Percentiles rank a stretch among this genome's conserved stretches.
Conservation (phyloP, 2,113 vertebrate genomes). For the Misgurnus anguillicaudatus region DNA sequence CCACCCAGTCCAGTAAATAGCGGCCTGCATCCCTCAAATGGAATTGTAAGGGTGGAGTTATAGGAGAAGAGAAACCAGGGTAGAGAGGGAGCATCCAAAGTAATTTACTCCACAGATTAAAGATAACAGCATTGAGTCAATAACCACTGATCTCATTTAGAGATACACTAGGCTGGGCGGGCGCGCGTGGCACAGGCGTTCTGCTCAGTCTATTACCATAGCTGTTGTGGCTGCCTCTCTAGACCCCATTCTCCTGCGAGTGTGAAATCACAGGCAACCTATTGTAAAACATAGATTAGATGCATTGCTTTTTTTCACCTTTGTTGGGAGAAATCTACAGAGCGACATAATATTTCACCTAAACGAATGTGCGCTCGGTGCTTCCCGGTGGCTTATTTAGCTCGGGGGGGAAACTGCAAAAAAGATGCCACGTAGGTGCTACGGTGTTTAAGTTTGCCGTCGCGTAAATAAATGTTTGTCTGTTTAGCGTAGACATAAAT, state of each 20-base stretch:
- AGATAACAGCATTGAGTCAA: constrained; percentile 77
- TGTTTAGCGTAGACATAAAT: not conserved
- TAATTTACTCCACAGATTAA: constrained; percentile 75
- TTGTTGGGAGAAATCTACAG: constrained; percentile 48
- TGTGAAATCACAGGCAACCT: constrained; percentile 53
- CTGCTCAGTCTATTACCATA: constrained; percentile 61
- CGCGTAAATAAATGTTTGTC: constrained; percentile 4
- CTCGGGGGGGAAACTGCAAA: not conserved
- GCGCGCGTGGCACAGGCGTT: constrained; percentile 42
- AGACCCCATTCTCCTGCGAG: constrained; percentile 53
- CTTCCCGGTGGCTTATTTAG: not conserved
- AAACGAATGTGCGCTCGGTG: constrained; percentile 42
- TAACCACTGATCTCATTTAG: constrained; percentile 79
- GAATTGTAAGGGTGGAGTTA: constrained; percentile 69
- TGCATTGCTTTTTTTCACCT: constrained; percentile 39
- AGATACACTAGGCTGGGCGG: constrained; percentile 67
- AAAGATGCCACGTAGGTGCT: not conserved
- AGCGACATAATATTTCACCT: constrained; percentile 53
- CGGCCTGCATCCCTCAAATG: constrained; percentile 63
- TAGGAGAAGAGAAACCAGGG: constrained; percentile 57
- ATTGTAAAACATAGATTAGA: constrained; percentile 56
- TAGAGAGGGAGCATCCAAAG: constrained; percentile 67
- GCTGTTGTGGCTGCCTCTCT: constrained; percentile 52
- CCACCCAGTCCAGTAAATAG: constrained; percentile 66
- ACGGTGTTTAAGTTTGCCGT: too few relatives aligned